phyloP scores from a whole-genome alignment of 1,140 invertebrate species.

The Drosophila subobscura region DNA sequence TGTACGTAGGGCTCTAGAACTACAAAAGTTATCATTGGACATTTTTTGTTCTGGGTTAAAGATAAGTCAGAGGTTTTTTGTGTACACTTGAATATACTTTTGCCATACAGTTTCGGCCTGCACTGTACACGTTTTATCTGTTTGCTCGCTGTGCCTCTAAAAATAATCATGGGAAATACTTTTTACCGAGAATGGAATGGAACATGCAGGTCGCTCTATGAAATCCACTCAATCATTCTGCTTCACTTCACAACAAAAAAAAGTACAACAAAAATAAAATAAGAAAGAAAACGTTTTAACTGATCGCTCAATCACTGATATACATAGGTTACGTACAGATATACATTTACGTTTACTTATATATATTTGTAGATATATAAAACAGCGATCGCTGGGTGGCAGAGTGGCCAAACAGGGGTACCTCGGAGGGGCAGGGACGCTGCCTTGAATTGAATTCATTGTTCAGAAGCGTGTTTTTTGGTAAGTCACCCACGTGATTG shows the following conservation, averaged over 20 bases:
- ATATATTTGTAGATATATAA: not conserved
- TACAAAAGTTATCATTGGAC: too few relatives aligned
- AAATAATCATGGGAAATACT: slow-evolving; percentile 58
- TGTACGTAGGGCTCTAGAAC: not conserved
- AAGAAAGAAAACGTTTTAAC: slow-evolving; percentile 67
- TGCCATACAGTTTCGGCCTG: slow-evolving; percentile 16
- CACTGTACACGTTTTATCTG: slow-evolving; percentile 26
- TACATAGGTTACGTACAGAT: slow-evolving; percentile 14
- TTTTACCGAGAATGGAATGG: slow-evolving; percentile 35
- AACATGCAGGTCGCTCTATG: slow-evolving; percentile 55
- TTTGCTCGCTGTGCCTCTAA: slow-evolving; percentile 44
- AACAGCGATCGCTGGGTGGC: slow-evolving; percentile 27
- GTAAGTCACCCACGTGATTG: slow-evolving; percentile 58
- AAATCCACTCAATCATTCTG: slow-evolving; percentile 76
- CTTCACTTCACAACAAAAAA: slow-evolving; percentile 56
- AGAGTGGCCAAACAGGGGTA: not conserved
- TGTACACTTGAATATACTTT: not conserved
- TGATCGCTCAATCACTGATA: slow-evolving; percentile 81
- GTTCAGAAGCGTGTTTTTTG: slow-evolving; percentile 32
- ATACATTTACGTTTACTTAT: slow-evolving; percentile 11
- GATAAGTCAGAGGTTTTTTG: not conserved
- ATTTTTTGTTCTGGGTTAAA: too few relatives aligned
- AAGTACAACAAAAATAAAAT: slow-evolving; percentile 16
- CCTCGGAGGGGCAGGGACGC: slow-evolving; percentile 8
- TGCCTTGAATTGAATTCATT: slow-evolving; percentile 60